Base-by-base conservation (phyloP, 1,140 invertebrate genomes). In the Brachionus angularis region DNA sequence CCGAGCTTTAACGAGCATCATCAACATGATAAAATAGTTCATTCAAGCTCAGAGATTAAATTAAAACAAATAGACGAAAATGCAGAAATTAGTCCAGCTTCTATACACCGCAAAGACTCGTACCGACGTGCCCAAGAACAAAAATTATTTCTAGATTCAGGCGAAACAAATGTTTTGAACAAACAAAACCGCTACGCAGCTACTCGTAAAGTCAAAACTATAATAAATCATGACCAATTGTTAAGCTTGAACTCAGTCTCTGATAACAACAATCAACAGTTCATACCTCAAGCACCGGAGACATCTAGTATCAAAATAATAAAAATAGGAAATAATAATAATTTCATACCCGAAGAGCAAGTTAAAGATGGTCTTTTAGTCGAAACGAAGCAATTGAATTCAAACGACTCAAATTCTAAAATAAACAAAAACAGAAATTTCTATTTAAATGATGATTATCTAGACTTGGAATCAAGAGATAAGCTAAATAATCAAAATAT, bases 111-210 rank as follows among this genome's bases (percentile, higher is more conserved):
- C 7, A 67, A 67, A 23, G 62, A 67, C 25, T 67, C 62, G 25
- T 67, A 67, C 31, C n/a, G 62, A 47, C 23, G 62, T 14, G 62
- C 62, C n/a, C 62, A 67, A n/a, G 62, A 67, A 42, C 62, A 67
- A 46, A 67, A 67, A 36, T 23, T 47, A 16, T 67, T 67, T 46
- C 25, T 67, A 14, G 62, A 67, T 16, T 47, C 42, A 8, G 10
- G 31, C n/a, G 47, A 50, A 31, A 23, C 39, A 10, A 42, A 42
- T 31, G 18, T 18, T 34, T 14, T 67, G 12, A 67, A 25, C 29
- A 67, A 67, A 67, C 62, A 67, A 31, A 50, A 46, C 31, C 62
- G 62, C 12, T 12, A 34, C 5, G 62, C 62, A 0, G 47, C 42
- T 0, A 29, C 44, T 2, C 21, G 62, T 8, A 67, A 67, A 47